Base-by-base conservation (phyloP, 2,888 invertebrate genomes). In the Sarcophaga variegata region DNA sequence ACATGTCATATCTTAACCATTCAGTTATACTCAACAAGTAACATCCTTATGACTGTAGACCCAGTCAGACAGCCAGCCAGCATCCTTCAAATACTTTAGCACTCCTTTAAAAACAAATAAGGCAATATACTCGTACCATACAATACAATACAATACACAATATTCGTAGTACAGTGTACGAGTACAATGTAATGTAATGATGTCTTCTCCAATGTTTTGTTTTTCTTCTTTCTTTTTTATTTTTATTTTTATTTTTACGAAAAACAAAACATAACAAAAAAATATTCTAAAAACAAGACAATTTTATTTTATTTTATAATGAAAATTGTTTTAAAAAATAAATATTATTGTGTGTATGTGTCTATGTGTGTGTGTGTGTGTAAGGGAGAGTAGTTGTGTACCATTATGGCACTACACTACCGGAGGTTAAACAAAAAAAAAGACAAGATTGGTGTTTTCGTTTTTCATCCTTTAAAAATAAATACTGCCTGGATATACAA, bases 11-110 rank as follows among this genome's bases (percentile, higher is more conserved):
- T 82, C 75, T 79, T 84, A 84, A 76, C 78, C 49, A 49, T 49
- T 80, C 84, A 84, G 82, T 82, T 54, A 14, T 81, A 84, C 81
- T 86, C 86, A 82, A 86, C 86, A 86, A 81, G 83, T 78, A 85
- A 78, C 80, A 86, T 71, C 27, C 70, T 80, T 80, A 64, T 81
- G 37, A 37, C 17, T 54, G 17, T 12, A 17, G 54, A 5, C 12
- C 5, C 12, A 54, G 54, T 54, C 37, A 54, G 12, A 4, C 17
- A 54, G 54, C 17, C 37, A 54, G 12, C 0, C 17, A 54, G 84
- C 84, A 85, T 85, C 76, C 80, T 76, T 81, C 14, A 47, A 47
- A 17, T 71, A 54, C 49, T 66, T 70, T 62, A 12, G 60, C 47
- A 81, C 80, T 67, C 37, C 62, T 62, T 49, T 37, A 37, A 22